Evolutionary conservation across 2,888 invertebrate species (phyloP), one percentile per base, ranked within the genome.

Genomic region (Syrista parreyssii): DNA sequence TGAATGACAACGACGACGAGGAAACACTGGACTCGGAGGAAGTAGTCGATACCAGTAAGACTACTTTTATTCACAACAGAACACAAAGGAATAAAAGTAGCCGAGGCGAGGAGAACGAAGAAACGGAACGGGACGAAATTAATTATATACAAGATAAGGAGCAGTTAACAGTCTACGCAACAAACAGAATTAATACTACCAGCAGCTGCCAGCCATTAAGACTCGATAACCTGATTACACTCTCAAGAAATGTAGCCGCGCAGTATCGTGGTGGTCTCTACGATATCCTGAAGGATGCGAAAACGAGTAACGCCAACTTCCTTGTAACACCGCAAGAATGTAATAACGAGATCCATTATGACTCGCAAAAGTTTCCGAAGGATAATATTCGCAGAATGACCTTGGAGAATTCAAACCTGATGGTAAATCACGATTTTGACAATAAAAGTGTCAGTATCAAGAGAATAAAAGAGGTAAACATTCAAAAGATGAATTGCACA

Each of bases 291-390:
- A 94, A 94, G 87, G 93, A 94, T 80, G 93, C 93, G 0, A 94
- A 94, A 88, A 94, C 93, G 1, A 92, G 93, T 69, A 94, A 94
- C 84, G 93, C 93, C 0, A 94, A 94, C 87, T 93, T 94, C 68
- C 86, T 92, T 31, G 92, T 91, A 3, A 90, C 89, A 0, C 89
- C 89, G 68, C 88, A 88, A 77, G 90, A 90, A 73, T 89, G 92
- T 75, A 93, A 93, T 80, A 93, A 93, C 76, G 91, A 92, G 76
- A 91, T 93, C 36, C 91, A 92, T 80, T 93, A 92, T 77, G 94
- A 94, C 85, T 94, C 94, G 0, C 93, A 93, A 78, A 94, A 94
- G 84, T 94, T 92, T 88, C 91, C 91, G 1, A 93, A 93, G 79
- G 92, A 92, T 74, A 93, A 93, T 77, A 92, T 91, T 69, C 88